These are phyloP conservation scores for Limanda limanda DNA, from an alignment of 2,113 vertebrate genomes.

Conservation along the genomic window DNA sequence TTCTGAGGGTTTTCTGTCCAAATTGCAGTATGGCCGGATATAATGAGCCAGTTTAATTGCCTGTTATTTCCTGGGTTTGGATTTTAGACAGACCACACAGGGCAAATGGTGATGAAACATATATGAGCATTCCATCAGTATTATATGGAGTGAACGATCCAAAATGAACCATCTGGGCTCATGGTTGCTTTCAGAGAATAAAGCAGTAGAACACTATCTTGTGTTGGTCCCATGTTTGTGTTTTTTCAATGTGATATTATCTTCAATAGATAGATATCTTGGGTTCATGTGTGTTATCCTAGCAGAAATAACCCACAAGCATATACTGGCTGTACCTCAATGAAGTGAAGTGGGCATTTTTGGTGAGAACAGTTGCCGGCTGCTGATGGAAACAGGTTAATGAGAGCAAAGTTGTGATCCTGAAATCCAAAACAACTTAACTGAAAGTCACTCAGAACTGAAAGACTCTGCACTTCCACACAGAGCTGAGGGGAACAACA, in stretches of 20 bases:
- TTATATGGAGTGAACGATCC: constrained; percentile 33
- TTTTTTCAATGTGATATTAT: constrained; percentile 18
- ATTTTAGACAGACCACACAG: constrained; percentile 17
- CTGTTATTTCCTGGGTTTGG: constrained; percentile 19
- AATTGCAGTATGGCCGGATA: constrained; percentile 7
- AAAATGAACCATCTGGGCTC: constrained; percentile 53
- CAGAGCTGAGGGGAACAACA: neutral
- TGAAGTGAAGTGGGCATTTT: neutral
- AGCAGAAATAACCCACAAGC: neutral
- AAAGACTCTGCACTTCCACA: neutral
- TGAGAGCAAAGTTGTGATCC: neutral
- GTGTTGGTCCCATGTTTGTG: neutral
- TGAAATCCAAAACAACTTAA: constrained; percentile 5
- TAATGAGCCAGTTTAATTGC: constrained; percentile 15
- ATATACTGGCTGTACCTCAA: neutral
- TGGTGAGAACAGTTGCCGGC: constrained; percentile 5
- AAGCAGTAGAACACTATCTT: neutral
- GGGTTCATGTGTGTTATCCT: neutral
- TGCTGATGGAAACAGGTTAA: constrained; percentile 15
- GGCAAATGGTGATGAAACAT: constrained; percentile 46
- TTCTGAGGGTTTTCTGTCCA: neutral
- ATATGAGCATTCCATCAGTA: constrained; percentile 50
- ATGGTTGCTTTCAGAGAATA: neutral
- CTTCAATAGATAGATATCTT: neutral
- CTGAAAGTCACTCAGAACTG: neutral